phyloP scores from a whole-genome alignment of 2,888 invertebrate species.

The Tolmerus cingulatus region DNA sequence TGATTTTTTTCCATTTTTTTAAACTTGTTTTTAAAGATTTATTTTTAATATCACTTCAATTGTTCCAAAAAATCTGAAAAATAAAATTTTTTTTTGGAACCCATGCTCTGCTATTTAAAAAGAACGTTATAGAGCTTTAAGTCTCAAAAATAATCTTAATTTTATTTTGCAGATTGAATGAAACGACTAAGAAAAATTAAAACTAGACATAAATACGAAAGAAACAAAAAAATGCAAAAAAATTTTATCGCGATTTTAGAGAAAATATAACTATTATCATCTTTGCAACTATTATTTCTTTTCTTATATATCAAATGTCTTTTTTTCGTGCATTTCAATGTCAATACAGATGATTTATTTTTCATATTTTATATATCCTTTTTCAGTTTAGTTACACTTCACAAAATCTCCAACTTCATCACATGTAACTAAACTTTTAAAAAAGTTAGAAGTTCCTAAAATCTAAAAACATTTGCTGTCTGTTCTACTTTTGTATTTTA shows the following conservation, averaged over 20 bases:
- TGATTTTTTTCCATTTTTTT: not conserved
- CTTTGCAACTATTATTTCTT: not conserved
- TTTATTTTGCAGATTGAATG: not conserved
- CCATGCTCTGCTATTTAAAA: too few species aligned
- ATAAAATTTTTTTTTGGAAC: not conserved
- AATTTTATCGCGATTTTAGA: not conserved
- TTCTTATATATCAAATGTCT: not conserved
- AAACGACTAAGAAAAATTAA: not conserved
- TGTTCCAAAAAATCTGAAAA: not conserved
- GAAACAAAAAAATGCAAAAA: not conserved
- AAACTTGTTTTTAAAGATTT: not conserved
- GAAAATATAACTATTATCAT: not conserved
- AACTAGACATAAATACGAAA: not conserved
- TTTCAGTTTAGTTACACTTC: not conserved
- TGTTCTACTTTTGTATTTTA: not conserved
- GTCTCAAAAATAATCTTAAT: not conserved
- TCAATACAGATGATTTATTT: constrained; percentile 23
- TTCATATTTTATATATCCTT: not conserved
- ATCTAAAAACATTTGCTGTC: not conserved
- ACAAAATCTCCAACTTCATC: not conserved
- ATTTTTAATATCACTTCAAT: not conserved
- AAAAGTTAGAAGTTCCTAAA: not conserved
- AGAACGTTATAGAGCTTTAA: too few species aligned
- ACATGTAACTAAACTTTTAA: not conserved
- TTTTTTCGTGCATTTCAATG: constrained; percentile 41